Percentiles rank a stretch among this genome's conserved stretches.
Evolutionary conservation across 2,113 vertebrate species (phyloP).

Genomic region (Nesoenas mayeri): DNA sequence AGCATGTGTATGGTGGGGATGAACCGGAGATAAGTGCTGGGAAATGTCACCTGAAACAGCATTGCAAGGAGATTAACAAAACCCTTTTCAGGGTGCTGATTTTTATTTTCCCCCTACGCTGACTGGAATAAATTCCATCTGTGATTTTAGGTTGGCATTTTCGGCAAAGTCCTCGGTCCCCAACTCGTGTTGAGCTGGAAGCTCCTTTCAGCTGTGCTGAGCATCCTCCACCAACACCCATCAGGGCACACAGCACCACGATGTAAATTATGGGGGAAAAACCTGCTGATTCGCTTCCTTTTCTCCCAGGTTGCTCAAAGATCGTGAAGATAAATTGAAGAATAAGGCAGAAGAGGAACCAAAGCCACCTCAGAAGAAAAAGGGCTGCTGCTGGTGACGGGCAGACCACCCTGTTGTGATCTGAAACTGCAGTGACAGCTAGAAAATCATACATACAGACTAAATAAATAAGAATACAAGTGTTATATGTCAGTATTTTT

Average conservation of each 20-base stretch:
- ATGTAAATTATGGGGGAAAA: not conserved
- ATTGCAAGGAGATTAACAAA: not conserved
- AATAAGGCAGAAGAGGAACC: constrained; percentile 55
- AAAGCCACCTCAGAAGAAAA: constrained; percentile 68
- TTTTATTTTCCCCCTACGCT: not conserved
- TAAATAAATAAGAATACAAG: not conserved
- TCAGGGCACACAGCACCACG: not conserved
- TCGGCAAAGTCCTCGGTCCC: not conserved
- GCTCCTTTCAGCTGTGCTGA: not conserved
- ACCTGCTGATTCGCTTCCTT: not conserved
- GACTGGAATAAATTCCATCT: not conserved
- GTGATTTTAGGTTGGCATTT: not conserved
- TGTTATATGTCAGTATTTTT: not conserved
- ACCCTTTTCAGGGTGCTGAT: not conserved
- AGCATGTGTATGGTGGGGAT: rapidly evolving
- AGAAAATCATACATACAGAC: not conserved
- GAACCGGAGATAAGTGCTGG: not conserved
- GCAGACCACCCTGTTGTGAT: rapidly evolving
- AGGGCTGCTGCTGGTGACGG: constrained; percentile 79
- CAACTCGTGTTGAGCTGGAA: rapidly evolving
- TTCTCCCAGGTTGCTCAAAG: constrained; percentile 79
- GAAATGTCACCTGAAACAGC: not conserved
- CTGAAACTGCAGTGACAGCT: not conserved
- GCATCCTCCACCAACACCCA: not conserved
- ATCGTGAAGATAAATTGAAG: constrained; percentile 66